A percentile compares a stretch with the other conserved stretches of the same genome.
Conservation (phyloP, 2,888 invertebrate species). For the Cantharis rustica region DNA sequence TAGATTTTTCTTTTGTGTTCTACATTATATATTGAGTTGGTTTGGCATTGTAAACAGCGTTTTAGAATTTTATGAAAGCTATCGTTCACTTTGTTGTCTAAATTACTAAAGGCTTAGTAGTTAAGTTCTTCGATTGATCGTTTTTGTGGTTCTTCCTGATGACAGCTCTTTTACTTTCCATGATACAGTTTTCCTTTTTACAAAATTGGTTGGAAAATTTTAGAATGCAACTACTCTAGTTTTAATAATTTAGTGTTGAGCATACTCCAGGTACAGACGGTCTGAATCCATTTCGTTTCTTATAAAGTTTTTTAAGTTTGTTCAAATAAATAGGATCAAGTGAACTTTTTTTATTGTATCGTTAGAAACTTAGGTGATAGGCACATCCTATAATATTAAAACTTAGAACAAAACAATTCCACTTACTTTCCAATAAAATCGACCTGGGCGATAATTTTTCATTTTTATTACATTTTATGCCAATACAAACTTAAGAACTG, state of each 20-base stretch:
- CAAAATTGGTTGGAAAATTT: neutral
- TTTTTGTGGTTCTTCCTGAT: neutral
- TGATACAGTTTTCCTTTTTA: neutral
- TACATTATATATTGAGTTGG: neutral
- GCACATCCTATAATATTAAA: neutral
- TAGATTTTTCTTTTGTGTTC: neutral
- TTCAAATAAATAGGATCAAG: neutral
- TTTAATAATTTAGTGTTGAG: neutral
- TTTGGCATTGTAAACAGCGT: neutral
- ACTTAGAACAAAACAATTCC: neutral
- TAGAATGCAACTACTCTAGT: neutral
- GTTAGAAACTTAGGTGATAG: neutral
- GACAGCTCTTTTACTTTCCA: neutral
- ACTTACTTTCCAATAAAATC: neutral
- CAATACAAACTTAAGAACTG: neutral
- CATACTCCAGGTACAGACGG: neutral
- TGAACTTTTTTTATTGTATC: neutral
- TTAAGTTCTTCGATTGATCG: neutral
- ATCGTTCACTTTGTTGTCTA: neutral
- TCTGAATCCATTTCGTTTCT: neutral
- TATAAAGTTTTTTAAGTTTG: neutral
- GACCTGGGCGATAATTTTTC: neutral
- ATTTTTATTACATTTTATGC: neutral
- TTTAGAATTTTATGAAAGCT: neutral
- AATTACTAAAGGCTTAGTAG: neutral